Evolutionary conservation across 1,140 invertebrate species (phyloP).

Genomic region (Brachionus sp.): DNA sequence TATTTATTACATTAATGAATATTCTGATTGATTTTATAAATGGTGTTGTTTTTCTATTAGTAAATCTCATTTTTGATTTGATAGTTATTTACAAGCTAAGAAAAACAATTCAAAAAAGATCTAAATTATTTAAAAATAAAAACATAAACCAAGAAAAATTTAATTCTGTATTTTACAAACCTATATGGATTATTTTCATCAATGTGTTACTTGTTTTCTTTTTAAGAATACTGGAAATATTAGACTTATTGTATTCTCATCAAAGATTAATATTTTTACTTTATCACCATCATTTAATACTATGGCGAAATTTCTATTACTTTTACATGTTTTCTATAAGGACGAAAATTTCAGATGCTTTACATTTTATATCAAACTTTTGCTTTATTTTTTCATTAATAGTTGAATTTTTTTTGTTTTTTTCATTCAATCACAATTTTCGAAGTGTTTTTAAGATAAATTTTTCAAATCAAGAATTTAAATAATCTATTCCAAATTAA

Average conservation of each 20-base stretch:
- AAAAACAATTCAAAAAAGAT: neutral
- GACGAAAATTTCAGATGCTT: neutral
- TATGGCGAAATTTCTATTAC: neutral
- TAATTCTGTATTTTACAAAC: neutral
- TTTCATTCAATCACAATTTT: neutral
- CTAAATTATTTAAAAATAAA: neutral
- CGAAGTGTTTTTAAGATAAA: neutral
- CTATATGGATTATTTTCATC: neutral
- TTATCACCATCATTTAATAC: neutral
- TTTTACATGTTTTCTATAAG: neutral
- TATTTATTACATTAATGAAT: neutral
- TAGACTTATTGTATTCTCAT: neutral
- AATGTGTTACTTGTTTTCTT: neutral
- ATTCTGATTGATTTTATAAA: too few relatives aligned
- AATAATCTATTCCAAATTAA: too few relatives aligned
- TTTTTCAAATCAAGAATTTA: neutral
- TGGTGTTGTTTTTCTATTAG: too few relatives aligned
- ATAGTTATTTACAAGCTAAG: neutral
- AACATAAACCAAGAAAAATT: neutral
- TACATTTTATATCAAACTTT: neutral
- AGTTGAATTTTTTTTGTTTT: neutral
- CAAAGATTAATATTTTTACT: neutral
- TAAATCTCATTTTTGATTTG: too few relatives aligned
- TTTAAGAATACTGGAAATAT: neutral
- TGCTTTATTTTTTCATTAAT: neutral